Evolutionary conservation across 2,888 invertebrate species (phyloP).

Genomic region (Clunio marinus): DNA sequence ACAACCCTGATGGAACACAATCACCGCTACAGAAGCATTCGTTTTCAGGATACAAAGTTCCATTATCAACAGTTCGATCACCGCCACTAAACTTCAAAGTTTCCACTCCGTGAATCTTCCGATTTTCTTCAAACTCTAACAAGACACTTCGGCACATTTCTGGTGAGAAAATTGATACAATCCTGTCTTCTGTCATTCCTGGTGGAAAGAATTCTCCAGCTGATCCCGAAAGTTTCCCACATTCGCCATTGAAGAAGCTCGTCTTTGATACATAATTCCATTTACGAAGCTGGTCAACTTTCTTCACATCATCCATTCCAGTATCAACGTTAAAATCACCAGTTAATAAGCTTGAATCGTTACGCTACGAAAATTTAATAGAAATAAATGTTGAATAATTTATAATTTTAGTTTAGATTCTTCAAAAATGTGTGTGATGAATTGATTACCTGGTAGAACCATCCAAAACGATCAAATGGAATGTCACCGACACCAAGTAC

Average conservation of each 20-base stretch:
- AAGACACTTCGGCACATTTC: constrained; percentile 70
- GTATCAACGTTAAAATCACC: constrained; percentile 74
- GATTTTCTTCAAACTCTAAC: constrained; percentile 60
- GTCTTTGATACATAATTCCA: constrained; percentile 68
- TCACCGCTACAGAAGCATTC: constrained; percentile 69
- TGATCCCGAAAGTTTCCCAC: constrained; percentile 64
- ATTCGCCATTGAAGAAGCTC: constrained; percentile 54
- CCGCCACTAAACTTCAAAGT: constrained; percentile 69
- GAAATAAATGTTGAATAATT: no score
- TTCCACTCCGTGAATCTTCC: constrained; percentile 56
- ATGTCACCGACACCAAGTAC: constrained; percentile 52
- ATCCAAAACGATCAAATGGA: constrained; percentile 74
- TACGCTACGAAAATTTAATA: not conserved
- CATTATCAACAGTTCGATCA: constrained; percentile 64
- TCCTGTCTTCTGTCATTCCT: constrained; percentile 56
- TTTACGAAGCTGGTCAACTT: constrained; percentile 63
- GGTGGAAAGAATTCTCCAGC: constrained; percentile 78
- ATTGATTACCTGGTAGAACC: constrained; percentile 76
- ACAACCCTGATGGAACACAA: constrained; percentile 67
- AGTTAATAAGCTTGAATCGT: constrained; percentile 19
- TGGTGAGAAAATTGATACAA: constrained; percentile 64
- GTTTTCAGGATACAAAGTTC: constrained; percentile 58
- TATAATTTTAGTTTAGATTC: not conserved
- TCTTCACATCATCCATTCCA: constrained; percentile 57
- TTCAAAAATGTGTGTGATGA: no score